Conservation (phyloP, 2,888 invertebrate species). For the Tholera decimalis region DNA sequence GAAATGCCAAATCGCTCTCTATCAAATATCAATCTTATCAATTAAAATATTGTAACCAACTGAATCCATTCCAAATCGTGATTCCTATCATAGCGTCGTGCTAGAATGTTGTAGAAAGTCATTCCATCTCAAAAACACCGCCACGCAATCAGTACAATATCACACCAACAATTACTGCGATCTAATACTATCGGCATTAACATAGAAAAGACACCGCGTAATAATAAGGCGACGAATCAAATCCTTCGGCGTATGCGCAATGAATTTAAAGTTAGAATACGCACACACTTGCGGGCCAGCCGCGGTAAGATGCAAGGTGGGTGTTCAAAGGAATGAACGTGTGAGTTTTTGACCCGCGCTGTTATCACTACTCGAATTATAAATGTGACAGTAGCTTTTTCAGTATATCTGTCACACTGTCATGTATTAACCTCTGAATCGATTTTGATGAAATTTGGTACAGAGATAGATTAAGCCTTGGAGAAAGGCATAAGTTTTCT, state of each 20-base stretch:
- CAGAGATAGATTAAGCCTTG: too few species aligned
- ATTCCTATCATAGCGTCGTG: constrained; percentile 27
- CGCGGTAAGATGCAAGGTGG: not conserved
- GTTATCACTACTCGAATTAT: too few species aligned
- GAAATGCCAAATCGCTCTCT: too few species aligned
- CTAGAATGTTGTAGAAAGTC: constrained; percentile 53
- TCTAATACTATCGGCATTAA: constrained; percentile 75
- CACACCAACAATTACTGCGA: constrained; percentile 55
- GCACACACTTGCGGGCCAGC: constrained; percentile 5
- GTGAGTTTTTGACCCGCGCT: constrained; percentile 3
- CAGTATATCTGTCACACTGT: too few species aligned
- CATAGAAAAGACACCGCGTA: constrained; percentile 81
- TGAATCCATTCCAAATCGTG: constrained; percentile 14
- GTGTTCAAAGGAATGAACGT: not conserved
- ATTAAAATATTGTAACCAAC: not conserved
- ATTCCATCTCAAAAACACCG: constrained; percentile 42
- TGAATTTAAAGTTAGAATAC: constrained; percentile 49
- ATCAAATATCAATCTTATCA: too few species aligned
- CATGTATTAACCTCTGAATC: too few species aligned
- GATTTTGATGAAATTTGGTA: too few species aligned
- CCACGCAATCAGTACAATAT: constrained; percentile 43
- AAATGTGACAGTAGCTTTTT: too few species aligned
- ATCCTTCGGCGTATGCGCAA: constrained; percentile 62
- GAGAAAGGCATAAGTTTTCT: too few species aligned
- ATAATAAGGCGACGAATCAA: constrained; percentile 75